Percentiles rank a stretch among this genome's conserved stretches.
These are phyloP conservation scores for Phylloscopus trochiloides DNA, from an alignment of 2,113 vertebrate species.

Conservation along the genomic window DNA sequence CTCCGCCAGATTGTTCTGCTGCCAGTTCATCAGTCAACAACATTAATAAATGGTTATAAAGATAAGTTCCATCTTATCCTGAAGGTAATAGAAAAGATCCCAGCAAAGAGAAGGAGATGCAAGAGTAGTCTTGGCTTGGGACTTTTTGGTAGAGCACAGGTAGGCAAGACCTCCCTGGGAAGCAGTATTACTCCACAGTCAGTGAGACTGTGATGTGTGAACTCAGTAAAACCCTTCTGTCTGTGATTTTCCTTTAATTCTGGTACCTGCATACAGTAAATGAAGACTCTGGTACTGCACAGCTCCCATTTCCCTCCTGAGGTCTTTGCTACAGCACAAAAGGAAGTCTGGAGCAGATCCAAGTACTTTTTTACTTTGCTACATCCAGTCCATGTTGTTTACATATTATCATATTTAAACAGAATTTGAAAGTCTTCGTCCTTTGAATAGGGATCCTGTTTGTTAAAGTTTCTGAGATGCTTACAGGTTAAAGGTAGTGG, in stretches of 20 bases:
- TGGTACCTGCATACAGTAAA: neutral
- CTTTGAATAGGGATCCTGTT: accelerated
- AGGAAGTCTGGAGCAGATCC: neutral
- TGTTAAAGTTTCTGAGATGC: neutral
- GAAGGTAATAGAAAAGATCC: constrained; percentile 23
- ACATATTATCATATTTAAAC: neutral
- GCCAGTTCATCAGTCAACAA: constrained; percentile 19
- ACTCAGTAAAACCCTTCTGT: neutral
- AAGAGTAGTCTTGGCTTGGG: neutral
- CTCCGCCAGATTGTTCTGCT: neutral
- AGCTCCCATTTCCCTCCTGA: neutral
- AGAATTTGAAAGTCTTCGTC: neutral
- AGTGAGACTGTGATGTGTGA: neutral
- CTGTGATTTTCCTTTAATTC: neutral
- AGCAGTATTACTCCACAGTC: neutral
- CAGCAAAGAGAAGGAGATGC: neutral
- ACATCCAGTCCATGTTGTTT: neutral
- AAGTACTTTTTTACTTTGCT: neutral
- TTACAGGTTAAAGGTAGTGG: neutral
- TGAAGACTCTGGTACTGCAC: neutral
- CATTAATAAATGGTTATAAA: constrained; percentile 49
- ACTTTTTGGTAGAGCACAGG: neutral
- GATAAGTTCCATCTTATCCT: constrained; percentile 24
- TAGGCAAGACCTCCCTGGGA: neutral
- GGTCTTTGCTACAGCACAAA: neutral